phyloP scores from a whole-genome alignment of 2,113 vertebrate species.

The Panthera tigris region DNA sequence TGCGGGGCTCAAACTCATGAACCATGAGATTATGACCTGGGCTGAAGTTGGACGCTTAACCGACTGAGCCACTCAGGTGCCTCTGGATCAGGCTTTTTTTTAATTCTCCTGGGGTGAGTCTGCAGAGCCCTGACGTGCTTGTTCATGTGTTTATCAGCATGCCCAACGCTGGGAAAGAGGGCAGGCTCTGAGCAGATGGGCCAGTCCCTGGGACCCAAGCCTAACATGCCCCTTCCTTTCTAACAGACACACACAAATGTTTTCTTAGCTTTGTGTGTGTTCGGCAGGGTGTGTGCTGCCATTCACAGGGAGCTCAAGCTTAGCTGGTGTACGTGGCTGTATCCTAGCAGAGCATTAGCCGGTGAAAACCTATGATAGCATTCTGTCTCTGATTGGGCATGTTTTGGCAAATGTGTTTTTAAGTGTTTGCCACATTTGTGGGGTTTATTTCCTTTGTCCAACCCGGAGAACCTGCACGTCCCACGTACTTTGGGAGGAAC shows the following conservation, averaged over 20 bases:
- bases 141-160: neutral
- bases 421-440: neutral
- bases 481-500: neutral
- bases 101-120: neutral
- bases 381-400: neutral
- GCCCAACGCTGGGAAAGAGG: neutral
- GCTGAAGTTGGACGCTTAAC: too few species aligned
- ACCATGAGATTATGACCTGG: too few species aligned
- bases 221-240: neutral
- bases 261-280: neutral
- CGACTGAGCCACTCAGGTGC: too few species aligned
- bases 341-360: neutral
- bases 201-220: neutral
- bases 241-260: neutral
- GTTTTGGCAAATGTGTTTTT: neutral
- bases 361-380: neutral
- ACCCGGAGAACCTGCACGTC: neutral
- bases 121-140: neutral
- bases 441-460: neutral
- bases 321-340: neutral
- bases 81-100: neutral
- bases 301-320: neutral
- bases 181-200: neutral
- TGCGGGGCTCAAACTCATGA: too few species aligned
- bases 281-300: neutral